Conservation (phyloP, 2,113 vertebrate species). For the Gobio gobio region DNA sequence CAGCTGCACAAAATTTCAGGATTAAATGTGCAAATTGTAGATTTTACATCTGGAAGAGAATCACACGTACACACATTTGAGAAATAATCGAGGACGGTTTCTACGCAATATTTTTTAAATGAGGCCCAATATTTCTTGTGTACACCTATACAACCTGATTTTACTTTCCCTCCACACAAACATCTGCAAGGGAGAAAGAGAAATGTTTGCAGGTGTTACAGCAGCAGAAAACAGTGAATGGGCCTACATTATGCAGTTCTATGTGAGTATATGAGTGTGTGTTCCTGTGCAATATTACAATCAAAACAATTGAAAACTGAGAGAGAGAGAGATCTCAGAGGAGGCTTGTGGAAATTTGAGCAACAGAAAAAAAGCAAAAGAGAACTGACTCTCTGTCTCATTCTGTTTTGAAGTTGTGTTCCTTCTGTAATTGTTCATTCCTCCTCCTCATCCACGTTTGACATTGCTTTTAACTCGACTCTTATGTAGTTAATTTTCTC, state of each 20-base stretch:
- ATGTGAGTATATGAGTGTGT: background rate
- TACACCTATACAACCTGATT: background rate
- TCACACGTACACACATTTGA: too few relatives aligned
- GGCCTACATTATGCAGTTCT: background rate
- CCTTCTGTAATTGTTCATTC: slow-evolving; percentile 7
- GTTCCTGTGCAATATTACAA: background rate
- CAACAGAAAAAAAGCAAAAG: background rate
- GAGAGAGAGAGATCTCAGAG: background rate
- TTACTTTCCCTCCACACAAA: background rate
- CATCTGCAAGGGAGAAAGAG: background rate
- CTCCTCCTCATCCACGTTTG: background rate
- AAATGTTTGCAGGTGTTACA: background rate
- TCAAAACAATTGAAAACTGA: background rate
- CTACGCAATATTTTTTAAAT: too few relatives aligned
- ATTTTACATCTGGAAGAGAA: too few relatives aligned
- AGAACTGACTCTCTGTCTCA: background rate
- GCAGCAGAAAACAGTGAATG: background rate
- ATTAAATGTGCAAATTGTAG: too few relatives aligned
- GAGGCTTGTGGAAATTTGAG: background rate
- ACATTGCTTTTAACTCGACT: background rate
- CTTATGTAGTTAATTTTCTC: background rate
- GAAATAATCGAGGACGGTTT: too few relatives aligned
- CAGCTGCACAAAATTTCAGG: too few relatives aligned
- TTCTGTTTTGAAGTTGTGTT: background rate
- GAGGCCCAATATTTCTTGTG: background rate